Evolutionary conservation across 2,888 invertebrate species (phyloP).

Genomic region (Sturmia bella): DNA sequence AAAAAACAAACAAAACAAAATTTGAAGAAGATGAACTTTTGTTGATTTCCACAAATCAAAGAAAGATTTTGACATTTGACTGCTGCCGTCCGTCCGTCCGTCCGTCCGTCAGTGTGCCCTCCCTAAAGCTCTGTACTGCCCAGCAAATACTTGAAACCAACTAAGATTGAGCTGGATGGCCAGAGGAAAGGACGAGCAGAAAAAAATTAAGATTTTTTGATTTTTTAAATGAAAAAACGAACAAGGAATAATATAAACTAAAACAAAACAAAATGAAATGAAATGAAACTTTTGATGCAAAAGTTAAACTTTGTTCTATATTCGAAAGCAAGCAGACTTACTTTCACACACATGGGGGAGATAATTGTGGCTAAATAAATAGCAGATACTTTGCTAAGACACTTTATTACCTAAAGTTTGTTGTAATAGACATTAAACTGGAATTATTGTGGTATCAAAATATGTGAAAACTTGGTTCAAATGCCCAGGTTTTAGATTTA

Average conservation of each 20-base stretch:
- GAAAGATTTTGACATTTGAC: conserved; percentile 66
- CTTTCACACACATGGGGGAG: conserved; percentile 27
- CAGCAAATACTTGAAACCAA: not conserved
- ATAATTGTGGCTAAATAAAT: conserved; percentile 43
- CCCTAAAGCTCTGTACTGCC: not conserved
- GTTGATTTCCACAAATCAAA: conserved; percentile 59
- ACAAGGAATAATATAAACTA: not conserved
- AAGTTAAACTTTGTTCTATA: conserved; percentile 41
- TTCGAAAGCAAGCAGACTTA: not conserved
- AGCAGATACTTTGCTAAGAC: conserved; percentile 7
- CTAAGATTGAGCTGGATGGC: conserved; percentile 8
- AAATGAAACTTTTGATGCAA: conserved; percentile 44
- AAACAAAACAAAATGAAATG: conserved; percentile 32
- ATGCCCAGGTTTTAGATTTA: not conserved
- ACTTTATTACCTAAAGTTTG: not conserved
- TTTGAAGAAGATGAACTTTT: conserved; percentile 53
- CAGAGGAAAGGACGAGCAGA: not conserved
- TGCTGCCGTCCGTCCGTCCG: conserved; percentile 11
- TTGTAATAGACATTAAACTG: not conserved
- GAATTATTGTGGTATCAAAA: not conserved
- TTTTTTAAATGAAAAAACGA: conserved; percentile 16
- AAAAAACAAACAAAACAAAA: conserved; percentile 4
- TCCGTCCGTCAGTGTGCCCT: not conserved
- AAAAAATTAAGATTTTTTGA: conserved; percentile 36
- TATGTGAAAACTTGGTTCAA: not conserved